Evolutionary conservation across 2,888 invertebrate species (phyloP), one percentile per base, ranked within the genome.

Genomic region (Euproctis similis): DNA sequence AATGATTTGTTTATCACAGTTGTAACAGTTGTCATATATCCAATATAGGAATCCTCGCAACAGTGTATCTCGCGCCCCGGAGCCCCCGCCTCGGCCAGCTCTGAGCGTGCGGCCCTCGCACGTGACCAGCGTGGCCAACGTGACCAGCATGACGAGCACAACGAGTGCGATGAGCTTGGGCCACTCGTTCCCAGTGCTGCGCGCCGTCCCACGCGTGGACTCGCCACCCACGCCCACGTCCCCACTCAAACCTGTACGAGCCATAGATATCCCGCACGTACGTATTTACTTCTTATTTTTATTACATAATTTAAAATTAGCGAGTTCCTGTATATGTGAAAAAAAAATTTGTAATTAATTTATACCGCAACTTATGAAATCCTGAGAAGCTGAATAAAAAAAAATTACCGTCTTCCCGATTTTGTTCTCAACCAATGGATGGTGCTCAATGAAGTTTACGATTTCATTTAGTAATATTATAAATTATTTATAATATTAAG

Each of bases 181-280:
- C 23, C 22, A 36, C 64, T 14, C 32, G 39, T 48, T 48, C 47
- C 53, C 58, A 12, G 51, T 50, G 48, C 46, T 55, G 39, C 61
- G 60, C 18, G 52, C 49, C 10, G 49, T 61, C 36, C 55, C 59
- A 8, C 56, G 55, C 7, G 10, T 36, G 8, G 18, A 37, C 14
- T 33, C 44, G 8, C 48, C 39, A 26, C 50, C 47, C 22, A 14
- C 41, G 3, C 44, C 59, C 22, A 14, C 41, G 3, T 45, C 59
- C 26, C 67, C 67, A 5, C 45, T 58, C 17, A 55, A 52, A 24
- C 58, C 54, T 2, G 24, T 53, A 3, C 36, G 61, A 1, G 42
- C 46, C 2, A 31, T 50, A 2, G 53, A 61, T 26, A 48, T 39
- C 0, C 33, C 51, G 1, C 62, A 65, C 39, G 64, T 49, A 1